Conservation (phyloP, 2,888 invertebrate species). For the Sphaeridia pumilis region DNA sequence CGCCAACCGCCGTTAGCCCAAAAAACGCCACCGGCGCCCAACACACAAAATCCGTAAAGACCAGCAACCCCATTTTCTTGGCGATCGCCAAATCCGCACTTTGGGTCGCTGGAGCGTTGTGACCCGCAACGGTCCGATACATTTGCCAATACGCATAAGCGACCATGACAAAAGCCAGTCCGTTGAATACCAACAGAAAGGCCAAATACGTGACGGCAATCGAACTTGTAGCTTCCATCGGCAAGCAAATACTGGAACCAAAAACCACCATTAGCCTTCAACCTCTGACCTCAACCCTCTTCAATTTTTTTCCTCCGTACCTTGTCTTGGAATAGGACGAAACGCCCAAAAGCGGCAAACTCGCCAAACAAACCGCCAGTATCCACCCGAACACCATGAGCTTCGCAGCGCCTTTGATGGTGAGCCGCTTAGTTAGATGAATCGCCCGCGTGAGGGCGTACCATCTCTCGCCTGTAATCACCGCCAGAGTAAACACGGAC, state of each 20-base stretch:
- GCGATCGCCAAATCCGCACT: conserved; percentile 61
- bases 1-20: conserved; percentile 71
- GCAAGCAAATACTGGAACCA: conserved; percentile 68
- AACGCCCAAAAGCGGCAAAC: conserved; percentile 66
- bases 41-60: conserved; percentile 71
- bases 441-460: conserved; percentile 72
- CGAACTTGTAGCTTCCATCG: conserved; percentile 62
- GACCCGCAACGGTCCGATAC: conserved; percentile 56
- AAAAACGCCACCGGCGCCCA: conserved; percentile 85
- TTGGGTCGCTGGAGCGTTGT: conserved; percentile 39
- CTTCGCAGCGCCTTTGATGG: conserved; percentile 56
- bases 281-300: too few species aligned
- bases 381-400: conserved; percentile 70
- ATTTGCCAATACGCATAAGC: conserved; percentile 76
- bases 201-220: conserved; percentile 63
- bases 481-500: conserved; percentile 73
- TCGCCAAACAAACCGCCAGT: conserved; percentile 63
- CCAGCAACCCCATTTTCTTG: conserved; percentile 76
- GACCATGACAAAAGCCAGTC: conserved; percentile 68
- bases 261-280: too few species aligned
- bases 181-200: conserved; percentile 60
- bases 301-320: conserved; percentile 42
- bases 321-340: conserved; percentile 79
- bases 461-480: conserved; percentile 67
- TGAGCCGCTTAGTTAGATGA: conserved; percentile 66